Conservation (phyloP, 2,888 invertebrate species). For the Plagodis dolabraria region DNA sequence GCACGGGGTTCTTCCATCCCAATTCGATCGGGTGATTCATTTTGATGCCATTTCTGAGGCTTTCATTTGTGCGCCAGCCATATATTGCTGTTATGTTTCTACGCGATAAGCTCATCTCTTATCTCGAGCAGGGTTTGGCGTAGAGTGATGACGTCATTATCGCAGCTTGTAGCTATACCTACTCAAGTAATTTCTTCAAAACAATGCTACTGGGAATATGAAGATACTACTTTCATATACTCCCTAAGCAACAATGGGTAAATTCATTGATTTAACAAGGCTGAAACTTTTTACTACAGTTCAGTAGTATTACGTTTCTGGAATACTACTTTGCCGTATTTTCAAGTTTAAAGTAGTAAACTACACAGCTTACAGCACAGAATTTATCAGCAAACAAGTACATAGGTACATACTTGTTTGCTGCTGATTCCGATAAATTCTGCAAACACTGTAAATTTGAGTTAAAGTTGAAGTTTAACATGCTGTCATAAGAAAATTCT, state of each 20-base stretch:
- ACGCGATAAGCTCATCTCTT: constrained; percentile 68
- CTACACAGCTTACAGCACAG: no score
- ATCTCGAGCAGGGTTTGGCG: constrained; percentile 49
- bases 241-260: neutral
- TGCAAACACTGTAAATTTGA: no score
- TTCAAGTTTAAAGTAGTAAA: no score
- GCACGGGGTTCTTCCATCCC: constrained; percentile 17
- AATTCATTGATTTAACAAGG: no score
- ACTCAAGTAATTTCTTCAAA: constrained; percentile 46
- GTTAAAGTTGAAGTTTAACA: no score
- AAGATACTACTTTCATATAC: constrained; percentile 5
- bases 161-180: constrained; percentile 17
- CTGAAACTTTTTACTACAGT: no score
- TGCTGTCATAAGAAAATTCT: no score
- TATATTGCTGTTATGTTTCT: constrained; percentile 63
- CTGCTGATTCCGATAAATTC: no score
- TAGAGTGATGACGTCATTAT: constrained; percentile 60
- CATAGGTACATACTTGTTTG: no score
- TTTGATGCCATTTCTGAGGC: constrained; percentile 31
- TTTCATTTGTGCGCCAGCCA: constrained; percentile 50
- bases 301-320: no score
- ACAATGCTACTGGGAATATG: constrained; percentile 22
- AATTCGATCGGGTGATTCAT: constrained; percentile 28
- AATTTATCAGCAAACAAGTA: no score
- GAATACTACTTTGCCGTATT: no score